Evolutionary conservation across 2,888 invertebrate genomes (phyloP), one percentile per base, ranked within the genome.

Genomic region (Cephus nigrinus): DNA sequence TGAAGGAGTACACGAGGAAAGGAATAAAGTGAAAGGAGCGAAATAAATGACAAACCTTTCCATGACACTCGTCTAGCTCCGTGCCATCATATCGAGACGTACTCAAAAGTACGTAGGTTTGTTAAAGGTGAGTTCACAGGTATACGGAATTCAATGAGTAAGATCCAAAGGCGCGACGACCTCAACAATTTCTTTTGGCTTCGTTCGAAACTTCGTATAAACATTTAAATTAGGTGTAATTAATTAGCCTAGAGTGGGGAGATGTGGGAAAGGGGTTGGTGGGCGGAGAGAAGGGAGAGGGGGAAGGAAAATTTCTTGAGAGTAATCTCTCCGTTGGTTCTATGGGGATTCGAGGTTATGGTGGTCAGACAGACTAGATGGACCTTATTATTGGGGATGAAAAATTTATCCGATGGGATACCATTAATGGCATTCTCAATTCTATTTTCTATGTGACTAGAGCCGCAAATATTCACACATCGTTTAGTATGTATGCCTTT

Each of bases 151-250:
- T 81, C 83, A 55, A 86, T 84, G 85, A 88, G 85, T 85, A 86
- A 87, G 87, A 87, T 84, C 80, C 85, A 79, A 85, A 85, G 82
- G 83, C 85, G 85, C 85, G 90, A 90, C 88, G 90, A 89, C 90
- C 85, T 86, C 85, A 90, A 91, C 88, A 91, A 90, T 90, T 90
- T 87, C 82, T 88, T 89, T 90, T 89, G 88, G 89, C 88, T 88
- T 86, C 82, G 69, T 84, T 83, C 55, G 55, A 83, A 86, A 86
- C 85, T 85, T 84, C 23, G 85, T 86, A 88, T 87, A 88, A 90
- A 88, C 88, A 87, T 87, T 89, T 84, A 86, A 87, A 89, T 88
- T 86, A 88, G 85, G 87, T 81, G 81, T 84, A 80, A 83, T 87
- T 83, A 85, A 85, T 86, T 55, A 55, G 55, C 55, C 55, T 55